A percentile compares a stretch with the other conserved stretches of the same genome.
These are phyloP conservation scores for Drosophila santomea DNA, from an alignment of 1,140 invertebrate species.

Conservation along the genomic window DNA sequence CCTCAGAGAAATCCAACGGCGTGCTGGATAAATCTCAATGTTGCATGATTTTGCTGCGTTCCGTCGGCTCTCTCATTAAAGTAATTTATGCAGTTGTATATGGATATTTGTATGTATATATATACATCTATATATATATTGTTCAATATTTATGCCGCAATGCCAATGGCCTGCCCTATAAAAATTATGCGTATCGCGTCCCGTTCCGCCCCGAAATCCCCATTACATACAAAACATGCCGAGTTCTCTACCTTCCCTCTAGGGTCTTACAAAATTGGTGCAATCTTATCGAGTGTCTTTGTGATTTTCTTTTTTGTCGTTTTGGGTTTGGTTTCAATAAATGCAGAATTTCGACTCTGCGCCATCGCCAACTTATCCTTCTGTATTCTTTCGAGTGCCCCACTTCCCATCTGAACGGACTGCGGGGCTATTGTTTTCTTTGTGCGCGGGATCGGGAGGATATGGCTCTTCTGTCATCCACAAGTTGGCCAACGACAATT, in stretches of 20 bases:
- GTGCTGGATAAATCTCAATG: constrained; percentile 81
- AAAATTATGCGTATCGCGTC: constrained; percentile 54
- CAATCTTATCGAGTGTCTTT: constrained; percentile 46
- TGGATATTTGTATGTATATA: constrained; percentile 50
- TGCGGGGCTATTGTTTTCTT: constrained; percentile 57
- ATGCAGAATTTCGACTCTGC: constrained; percentile 41
- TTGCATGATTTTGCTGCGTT: constrained; percentile 76
- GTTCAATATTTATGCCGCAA: constrained; percentile 52
- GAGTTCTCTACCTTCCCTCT: constrained; percentile 23
- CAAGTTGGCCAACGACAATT: constrained; percentile 51
- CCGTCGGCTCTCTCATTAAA: constrained; percentile 47
- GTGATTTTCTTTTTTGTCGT: constrained; percentile 5
- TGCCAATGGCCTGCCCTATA: constrained; percentile 34
- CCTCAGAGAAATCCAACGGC: constrained; percentile 45
- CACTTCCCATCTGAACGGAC: constrained; percentile 56
- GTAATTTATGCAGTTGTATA: constrained; percentile 72
- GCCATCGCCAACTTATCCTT: background rate
- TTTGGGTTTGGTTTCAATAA: constrained; percentile 22
- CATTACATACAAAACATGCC: constrained; percentile 70
- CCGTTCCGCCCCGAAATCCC: constrained; percentile 33
- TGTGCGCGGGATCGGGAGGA: constrained; percentile 27
- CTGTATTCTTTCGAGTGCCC: constrained; percentile 17
- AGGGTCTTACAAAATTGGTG: constrained; percentile 53
- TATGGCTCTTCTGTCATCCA: constrained; percentile 20
- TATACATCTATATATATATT: constrained; percentile 54